These are phyloP conservation scores for Lasioglossum villosulum DNA, from an alignment of 2,888 invertebrate species.

Conservation along the genomic window DNA sequence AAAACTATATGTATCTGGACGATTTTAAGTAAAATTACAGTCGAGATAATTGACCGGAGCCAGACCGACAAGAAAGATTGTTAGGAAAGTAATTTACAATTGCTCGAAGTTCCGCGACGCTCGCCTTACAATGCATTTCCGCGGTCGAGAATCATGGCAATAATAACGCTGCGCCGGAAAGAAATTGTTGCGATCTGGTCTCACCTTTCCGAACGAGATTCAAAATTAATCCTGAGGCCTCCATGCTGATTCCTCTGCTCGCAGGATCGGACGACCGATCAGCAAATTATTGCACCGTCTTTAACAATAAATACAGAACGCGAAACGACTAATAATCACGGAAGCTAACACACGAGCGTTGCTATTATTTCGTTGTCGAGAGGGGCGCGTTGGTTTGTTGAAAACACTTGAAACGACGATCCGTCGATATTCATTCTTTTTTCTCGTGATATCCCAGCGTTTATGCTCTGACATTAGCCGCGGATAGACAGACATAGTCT, in stretches of 20 bases:
- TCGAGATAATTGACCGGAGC: not conserved
- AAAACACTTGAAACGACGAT: slow-evolving; percentile 73
- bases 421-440: slow-evolving; percentile 55
- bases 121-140: slow-evolving; percentile 8
- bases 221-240: slow-evolving; percentile 48
- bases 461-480: slow-evolving; percentile 36
- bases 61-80: not conserved
- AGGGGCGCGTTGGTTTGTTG: slow-evolving; percentile 71
- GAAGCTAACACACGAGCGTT: slow-evolving; percentile 63
- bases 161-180: not conserved
- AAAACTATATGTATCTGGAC: not conserved
- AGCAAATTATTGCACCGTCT: slow-evolving; percentile 43
- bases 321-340: slow-evolving; percentile 66
- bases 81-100: not conserved
- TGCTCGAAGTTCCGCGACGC: not conserved
- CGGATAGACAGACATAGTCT: not conserved
- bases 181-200: slow-evolving; percentile 5
- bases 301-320: slow-evolving; percentile 68
- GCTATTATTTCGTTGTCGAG: slow-evolving; percentile 65
- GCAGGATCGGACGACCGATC: not conserved
- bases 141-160: slow-evolving; percentile 8
- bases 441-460: not conserved
- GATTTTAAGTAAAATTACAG: not conserved
- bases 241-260: slow-evolving; percentile 33
- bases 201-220: slow-evolving; percentile 62